A percentile compares a stretch with the other conserved stretches of the same genome.
Evolutionary conservation across 1,140 invertebrate genomes (phyloP).

Genomic region (roundworm (Caenorhabditis elegans)): DNA sequence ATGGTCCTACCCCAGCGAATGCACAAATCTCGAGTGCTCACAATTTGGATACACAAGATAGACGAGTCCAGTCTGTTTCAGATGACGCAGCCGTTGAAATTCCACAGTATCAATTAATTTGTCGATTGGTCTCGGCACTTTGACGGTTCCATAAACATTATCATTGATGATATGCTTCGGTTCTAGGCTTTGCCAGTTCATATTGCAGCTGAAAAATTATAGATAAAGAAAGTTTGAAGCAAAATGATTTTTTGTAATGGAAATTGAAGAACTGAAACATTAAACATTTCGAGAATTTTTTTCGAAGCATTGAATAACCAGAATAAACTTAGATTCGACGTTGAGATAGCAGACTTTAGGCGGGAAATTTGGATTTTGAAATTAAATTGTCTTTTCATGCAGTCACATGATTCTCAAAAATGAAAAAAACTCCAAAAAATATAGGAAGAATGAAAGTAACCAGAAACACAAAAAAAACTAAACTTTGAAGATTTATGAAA

Average conservation of each 20-base stretch:
- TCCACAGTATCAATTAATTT: slow-evolving; percentile 28
- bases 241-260: too few species aligned
- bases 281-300: too few species aligned
- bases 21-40: slow-evolving; percentile 44
- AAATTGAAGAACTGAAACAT: too few species aligned
- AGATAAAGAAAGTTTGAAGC: not conserved
- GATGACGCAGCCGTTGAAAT: slow-evolving; percentile 46
- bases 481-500: slow-evolving; percentile 26
- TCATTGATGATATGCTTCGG: slow-evolving; percentile 18
- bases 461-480: not conserved
- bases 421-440: not conserved
- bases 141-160: not conserved
- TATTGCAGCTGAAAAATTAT: not conserved
- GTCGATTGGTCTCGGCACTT: not conserved
- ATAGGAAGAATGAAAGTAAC: too few species aligned
- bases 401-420: too few species aligned
- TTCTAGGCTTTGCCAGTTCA: not conserved
- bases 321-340: too few species aligned
- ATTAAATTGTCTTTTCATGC: too few species aligned
- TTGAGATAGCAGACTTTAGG: too few species aligned
- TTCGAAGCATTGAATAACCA: too few species aligned
- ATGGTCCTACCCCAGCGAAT: slow-evolving; percentile 36
- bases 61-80: slow-evolving; percentile 40
- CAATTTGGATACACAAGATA: slow-evolving; percentile 42
- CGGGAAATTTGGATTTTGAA: too few species aligned